Evolutionary conservation across 2,113 vertebrate species (phyloP), one percentile per base, ranked within the genome.

Genomic region (Sylvietta virens): DNA sequence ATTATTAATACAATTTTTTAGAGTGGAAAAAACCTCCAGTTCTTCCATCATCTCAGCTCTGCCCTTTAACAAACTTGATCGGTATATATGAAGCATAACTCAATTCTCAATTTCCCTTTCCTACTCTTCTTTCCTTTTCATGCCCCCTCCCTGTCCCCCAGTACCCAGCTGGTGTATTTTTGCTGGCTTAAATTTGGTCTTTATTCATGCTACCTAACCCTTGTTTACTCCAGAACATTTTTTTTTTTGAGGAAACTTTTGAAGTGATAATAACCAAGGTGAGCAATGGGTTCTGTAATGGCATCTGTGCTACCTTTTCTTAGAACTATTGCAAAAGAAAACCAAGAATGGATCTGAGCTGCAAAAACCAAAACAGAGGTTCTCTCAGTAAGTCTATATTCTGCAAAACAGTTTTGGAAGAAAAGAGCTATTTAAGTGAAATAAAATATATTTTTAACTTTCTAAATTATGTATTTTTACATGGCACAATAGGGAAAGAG

Each of bases 91-190:
- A 78, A 65, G 5, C 23, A 39, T 18, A 65, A 50, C 27, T 82
- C 50, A 54, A 15, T 47, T 70, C 3, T 42, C 22, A 62, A 9
- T 45, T 66, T 76, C 13, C 8, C 13, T 78, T 86, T 77, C 7
- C 21, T 11, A 27, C 30, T 12, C 24, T 26, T 45, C 9, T 50
- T 21, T 42, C 7, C 0, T 44, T 18, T 39, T 13, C 18, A 13
- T 18, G 10, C 17, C 12, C 12, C 7, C 2, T 15, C 1, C 14
- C 9, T 6, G 12, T 7, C 3, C 17, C 11, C 21, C 21, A 56
- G 10, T 37, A 40, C 45, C n/a, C 47, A 71, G 10, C 42, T 47
- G 16, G 39, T 44, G 2, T 22, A 33, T 57, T 82, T 77, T 65
- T 81, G 13, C 24, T 78, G 65, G 30, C 10, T 65, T 86, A 44